These are phyloP conservation scores for Epicauta chinensis DNA, from an alignment of 1,140 invertebrate genomes.

Conservation along the genomic window DNA sequence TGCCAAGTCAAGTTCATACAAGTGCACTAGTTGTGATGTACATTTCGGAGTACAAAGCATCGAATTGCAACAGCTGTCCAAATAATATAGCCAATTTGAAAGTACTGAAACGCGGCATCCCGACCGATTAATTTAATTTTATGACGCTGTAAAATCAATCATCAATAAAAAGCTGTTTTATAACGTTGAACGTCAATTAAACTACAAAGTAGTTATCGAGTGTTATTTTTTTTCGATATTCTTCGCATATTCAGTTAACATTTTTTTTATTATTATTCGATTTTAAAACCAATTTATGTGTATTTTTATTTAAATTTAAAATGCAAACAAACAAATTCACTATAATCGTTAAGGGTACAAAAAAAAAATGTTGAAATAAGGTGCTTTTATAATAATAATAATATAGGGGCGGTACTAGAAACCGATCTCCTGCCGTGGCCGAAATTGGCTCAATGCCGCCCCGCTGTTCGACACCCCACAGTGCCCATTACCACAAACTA, in stretches of 20 bases:
- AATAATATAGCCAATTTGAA: too few species aligned
- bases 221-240: too few species aligned
- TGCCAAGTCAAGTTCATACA: too few species aligned
- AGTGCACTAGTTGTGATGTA: too few species aligned
- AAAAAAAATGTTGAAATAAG: neutral
- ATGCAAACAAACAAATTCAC: too few species aligned
- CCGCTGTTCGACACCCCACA: conserved; percentile 29
- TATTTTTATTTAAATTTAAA: too few species aligned
- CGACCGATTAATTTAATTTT: conserved; percentile 9
- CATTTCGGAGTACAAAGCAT: too few species aligned
- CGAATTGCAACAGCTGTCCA: too few species aligned
- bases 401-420: conserved; percentile 17
- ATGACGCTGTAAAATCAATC: conserved; percentile 10
- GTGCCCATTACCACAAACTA: conserved; percentile 37
- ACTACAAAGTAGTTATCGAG: conserved; percentile 8
- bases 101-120: too few species aligned
- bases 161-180: conserved; percentile 5
- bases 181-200: conserved; percentile 3
- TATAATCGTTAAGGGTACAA: too few species aligned
- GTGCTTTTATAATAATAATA: conserved; percentile 1
- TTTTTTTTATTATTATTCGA: conserved; percentile 1
- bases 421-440: conserved; percentile 27
- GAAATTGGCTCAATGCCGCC: conserved; percentile 40
- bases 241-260: neutral
- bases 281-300: too few species aligned